Conservation (phyloP, 2,888 invertebrate genomes). For the Amphipyra berbera region DNA sequence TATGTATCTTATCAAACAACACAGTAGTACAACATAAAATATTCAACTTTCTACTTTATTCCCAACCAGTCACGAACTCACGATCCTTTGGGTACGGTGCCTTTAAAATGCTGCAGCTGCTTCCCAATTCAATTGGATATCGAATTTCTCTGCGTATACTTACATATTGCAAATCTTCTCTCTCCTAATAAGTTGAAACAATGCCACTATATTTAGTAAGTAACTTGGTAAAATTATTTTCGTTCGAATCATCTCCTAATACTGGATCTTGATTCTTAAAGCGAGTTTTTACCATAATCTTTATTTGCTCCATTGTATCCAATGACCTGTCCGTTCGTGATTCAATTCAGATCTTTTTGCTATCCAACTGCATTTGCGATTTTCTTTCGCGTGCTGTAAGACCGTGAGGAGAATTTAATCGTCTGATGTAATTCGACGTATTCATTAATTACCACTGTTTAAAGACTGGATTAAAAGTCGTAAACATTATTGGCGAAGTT, state of each 20-base stretch:
- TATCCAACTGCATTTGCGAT: constrained; percentile 50
- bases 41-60: constrained; percentile 28
- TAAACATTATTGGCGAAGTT: constrained; percentile 38
- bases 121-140: constrained; percentile 13
- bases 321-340: constrained; percentile 59
- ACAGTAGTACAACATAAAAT: constrained; percentile 5
- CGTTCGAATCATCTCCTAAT: constrained; percentile 2
- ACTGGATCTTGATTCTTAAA: constrained; percentile 47
- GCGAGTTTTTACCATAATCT: constrained; percentile 61
- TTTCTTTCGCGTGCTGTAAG: constrained; percentile 59
- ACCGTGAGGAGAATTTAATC: constrained; percentile 58
- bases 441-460: constrained; percentile 53
- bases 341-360: constrained; percentile 66
- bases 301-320: constrained; percentile 64
- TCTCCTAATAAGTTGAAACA: constrained; percentile 13
- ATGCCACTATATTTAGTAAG: background rate
- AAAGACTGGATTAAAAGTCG: constrained; percentile 41
- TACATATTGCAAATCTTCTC: constrained; percentile 14
- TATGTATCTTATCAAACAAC: constrained; percentile 2
- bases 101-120: constrained; percentile 12
- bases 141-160: constrained; percentile 11
- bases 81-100: constrained; percentile 14
- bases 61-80: constrained; percentile 5
- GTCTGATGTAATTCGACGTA: constrained; percentile 54
- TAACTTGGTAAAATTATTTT: constrained; percentile 2